phyloP scores from a whole-genome alignment of 2,888 invertebrate genomes.

The Amiota mariae region DNA sequence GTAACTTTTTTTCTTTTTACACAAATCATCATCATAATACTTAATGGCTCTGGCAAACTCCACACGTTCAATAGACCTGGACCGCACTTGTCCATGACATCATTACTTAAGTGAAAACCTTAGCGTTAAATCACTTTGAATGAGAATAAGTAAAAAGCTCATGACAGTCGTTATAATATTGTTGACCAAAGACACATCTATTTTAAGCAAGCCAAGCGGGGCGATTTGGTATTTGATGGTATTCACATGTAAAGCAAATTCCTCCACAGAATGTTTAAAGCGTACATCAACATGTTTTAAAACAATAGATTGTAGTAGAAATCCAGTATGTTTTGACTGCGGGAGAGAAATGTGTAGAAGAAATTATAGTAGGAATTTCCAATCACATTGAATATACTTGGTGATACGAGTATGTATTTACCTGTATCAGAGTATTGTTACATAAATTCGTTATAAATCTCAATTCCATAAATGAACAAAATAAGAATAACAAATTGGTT shows the following conservation, averaged over 20 bases:
- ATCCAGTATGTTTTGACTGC: conserved; percentile 56
- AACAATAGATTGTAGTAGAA: conserved; percentile 60
- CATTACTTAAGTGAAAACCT: conserved; percentile 63
- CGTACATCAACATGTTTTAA: conserved; percentile 61
- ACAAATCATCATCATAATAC: too few species aligned
- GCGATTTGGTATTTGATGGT: conserved; percentile 59
- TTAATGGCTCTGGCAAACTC: too few species aligned
- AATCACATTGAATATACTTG: background rate
- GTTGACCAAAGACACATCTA: conserved; percentile 60
- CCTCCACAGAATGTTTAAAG: conserved; percentile 60
- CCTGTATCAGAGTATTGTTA: conserved; percentile 50
- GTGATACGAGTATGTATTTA: conserved; percentile 26
- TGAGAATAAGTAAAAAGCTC: conserved; percentile 68
- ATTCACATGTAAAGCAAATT: conserved; percentile 61
- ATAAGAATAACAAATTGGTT: conserved; percentile 63
- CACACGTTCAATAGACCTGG: too few species aligned
- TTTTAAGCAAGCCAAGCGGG: conserved; percentile 63
- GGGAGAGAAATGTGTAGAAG: conserved; percentile 19
- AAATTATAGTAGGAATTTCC: too few species aligned
- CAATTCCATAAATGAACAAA: conserved; percentile 64
- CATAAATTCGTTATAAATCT: conserved; percentile 55
- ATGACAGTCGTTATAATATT: conserved; percentile 64
- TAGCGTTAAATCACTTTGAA: conserved; percentile 69
- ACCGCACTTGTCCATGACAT: too few species aligned
- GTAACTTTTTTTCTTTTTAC: too few species aligned